Conservation (phyloP, 2,888 invertebrate species). For the Tenthredo distinguenda region DNA sequence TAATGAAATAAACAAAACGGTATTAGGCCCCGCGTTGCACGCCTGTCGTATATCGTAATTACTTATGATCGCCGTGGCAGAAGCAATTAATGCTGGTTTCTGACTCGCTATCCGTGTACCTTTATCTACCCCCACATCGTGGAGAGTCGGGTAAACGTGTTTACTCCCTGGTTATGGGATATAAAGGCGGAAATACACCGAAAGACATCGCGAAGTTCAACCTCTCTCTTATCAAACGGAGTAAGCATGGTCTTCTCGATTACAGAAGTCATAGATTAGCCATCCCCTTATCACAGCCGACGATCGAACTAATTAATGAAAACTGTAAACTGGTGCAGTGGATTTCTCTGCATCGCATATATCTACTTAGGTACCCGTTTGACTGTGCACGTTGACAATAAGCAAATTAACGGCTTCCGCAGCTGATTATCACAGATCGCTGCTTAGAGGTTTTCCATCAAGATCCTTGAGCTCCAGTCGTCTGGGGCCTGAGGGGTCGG, state of each 20-base stretch:
- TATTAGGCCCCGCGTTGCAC: background rate
- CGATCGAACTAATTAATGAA: background rate
- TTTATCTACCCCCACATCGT: background rate
- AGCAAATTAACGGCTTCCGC: conserved; percentile 18
- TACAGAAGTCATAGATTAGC: background rate
- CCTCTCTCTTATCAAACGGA: background rate
- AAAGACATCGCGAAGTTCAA: background rate
- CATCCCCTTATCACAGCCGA: background rate
- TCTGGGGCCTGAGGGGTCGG: conserved; percentile 24
- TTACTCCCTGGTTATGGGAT: conserved; percentile 7
- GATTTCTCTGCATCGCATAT: background rate
- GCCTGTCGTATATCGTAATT: conserved; percentile 41
- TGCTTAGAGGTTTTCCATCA: conserved; percentile 6
- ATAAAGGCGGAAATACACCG: conserved; percentile 3
- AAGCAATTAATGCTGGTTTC: conserved; percentile 42
- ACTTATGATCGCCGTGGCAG: conserved; percentile 42
- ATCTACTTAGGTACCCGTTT: background rate
- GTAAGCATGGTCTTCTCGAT: background rate
- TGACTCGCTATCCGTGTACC: background rate
- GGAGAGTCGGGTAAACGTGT: background rate
- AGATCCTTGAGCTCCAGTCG: conserved; percentile 16
- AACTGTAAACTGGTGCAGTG: background rate
- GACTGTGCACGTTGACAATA: background rate
- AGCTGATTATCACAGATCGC: conserved; percentile 17
- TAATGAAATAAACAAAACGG: conserved; percentile 22